Percentiles rank a stretch among this genome's conserved stretches.
These are phyloP conservation scores for Criorhina ranunculi DNA, from an alignment of 2,888 invertebrate genomes.

Conservation along the genomic window DNA sequence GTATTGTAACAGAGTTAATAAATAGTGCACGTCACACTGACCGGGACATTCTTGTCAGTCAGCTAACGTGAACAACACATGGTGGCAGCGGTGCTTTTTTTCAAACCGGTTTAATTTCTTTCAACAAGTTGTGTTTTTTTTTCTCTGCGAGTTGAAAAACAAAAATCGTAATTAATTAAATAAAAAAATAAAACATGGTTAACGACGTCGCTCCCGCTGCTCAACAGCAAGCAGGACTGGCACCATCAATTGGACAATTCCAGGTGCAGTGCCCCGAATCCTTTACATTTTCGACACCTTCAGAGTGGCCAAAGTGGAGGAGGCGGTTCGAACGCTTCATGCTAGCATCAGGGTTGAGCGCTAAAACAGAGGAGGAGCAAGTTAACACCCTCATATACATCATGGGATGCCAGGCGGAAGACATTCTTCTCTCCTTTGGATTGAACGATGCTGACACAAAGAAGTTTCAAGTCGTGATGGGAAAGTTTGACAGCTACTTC, in stretches of 20 bases:
- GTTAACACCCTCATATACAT: constrained; percentile 13
- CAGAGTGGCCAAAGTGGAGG: neutral
- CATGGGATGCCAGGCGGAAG: constrained; percentile 1
- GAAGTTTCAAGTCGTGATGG: constrained; percentile 26
- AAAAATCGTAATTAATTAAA: neutral
- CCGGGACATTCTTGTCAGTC: no score
- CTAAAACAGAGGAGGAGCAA: constrained; percentile 15
- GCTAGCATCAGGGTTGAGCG: constrained; percentile 9
- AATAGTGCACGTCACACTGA: no score
- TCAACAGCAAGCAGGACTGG: neutral
- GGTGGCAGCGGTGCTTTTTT: constrained; percentile 1
- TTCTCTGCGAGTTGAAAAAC: no score
- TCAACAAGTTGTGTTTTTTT: neutral
- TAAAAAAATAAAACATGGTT: neutral
- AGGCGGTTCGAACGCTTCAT: neutral
- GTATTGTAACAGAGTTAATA: no score
- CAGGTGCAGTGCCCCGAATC: neutral
- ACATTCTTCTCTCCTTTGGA: constrained; percentile 28
- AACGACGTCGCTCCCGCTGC: neutral
- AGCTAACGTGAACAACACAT: no score
- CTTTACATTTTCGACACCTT: no score
- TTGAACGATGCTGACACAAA: neutral
- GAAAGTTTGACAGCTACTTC: constrained; percentile 39
- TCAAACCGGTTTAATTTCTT: neutral
- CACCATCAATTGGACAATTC: no score